Evolutionary conservation across 2,113 vertebrate genomes (phyloP).

Genomic region (Pogona vitticeps): DNA sequence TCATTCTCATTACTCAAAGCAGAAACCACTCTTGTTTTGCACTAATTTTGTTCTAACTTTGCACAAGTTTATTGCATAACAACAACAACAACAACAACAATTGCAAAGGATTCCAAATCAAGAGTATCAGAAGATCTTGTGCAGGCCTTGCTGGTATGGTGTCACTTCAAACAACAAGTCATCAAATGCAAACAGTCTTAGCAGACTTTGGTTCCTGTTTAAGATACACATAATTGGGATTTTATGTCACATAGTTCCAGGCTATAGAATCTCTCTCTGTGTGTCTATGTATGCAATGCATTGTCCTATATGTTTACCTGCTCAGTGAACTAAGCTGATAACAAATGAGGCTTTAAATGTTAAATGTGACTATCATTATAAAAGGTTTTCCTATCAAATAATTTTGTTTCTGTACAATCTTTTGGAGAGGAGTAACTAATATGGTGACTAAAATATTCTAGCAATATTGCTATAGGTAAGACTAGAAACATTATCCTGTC

Average conservation of each 20-base stretch:
- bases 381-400: constrained; percentile 76
- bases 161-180: no score
- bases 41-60: no score
- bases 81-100: no score
- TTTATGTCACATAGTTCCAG: constrained; percentile 49
- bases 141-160: no score
- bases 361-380: constrained; percentile 79
- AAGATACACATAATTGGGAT: constrained; percentile 21
- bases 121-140: no score
- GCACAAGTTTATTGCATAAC: no score
- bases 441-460: constrained; percentile 57
- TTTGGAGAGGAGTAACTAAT: constrained; percentile 69
- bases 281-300: constrained; percentile 40
- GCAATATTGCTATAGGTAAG: constrained; percentile 48
- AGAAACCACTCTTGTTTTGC: no score
- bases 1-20: no score
- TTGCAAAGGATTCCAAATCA: no score
- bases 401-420: constrained; percentile 71
- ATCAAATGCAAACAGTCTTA: not conserved
- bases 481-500: constrained; percentile 33
- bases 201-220: constrained; percentile 44
- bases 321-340: constrained; percentile 65
- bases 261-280: constrained; percentile 48
- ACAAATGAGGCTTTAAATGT: constrained; percentile 79
- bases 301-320: constrained; percentile 60